These are phyloP conservation scores for Gymnoscopelus microlampas DNA, from an alignment of 2,797 vertebrate species.

Conservation along the genomic window DNA sequence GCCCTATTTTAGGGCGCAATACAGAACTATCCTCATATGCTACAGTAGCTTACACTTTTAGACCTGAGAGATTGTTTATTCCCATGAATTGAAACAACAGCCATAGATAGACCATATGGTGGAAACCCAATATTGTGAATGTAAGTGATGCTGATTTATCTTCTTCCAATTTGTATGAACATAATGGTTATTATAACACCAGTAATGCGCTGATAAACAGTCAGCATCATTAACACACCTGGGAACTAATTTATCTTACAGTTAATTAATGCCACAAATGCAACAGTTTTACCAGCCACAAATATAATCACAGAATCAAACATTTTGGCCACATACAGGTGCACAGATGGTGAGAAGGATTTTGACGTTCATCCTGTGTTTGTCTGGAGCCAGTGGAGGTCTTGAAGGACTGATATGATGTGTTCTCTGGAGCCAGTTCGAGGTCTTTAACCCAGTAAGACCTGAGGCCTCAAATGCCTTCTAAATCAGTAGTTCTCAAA, in stretches of 20 bases:
- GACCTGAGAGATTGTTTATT: no score
- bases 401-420: no score
- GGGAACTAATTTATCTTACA: slow-evolving; percentile 26
- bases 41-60: background rate
- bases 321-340: background rate
- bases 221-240: background rate
- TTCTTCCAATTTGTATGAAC: background rate
- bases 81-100: no score
- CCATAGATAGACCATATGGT: slow-evolving; percentile 29
- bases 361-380: background rate
- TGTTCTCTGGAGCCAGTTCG: no score
- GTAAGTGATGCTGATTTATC: slow-evolving; percentile 1
- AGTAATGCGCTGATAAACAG: slow-evolving; percentile 11
- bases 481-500: no score
- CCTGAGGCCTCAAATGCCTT: no score
- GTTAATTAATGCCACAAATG: slow-evolving; percentile 14
- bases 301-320: no score
- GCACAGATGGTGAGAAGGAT: background rate
- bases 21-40: background rate
- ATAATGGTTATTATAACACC: slow-evolving; percentile 14
- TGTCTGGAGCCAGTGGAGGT: no score
- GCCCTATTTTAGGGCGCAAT: slow-evolving; percentile 1
- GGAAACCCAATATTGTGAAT: slow-evolving; percentile 18
- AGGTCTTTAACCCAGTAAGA: no score
- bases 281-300: background rate